Evolutionary conservation across 1,140 invertebrate species (phyloP), one percentile per base, ranked within the genome.

Genomic region (Oreohelix idahoensis): DNA sequence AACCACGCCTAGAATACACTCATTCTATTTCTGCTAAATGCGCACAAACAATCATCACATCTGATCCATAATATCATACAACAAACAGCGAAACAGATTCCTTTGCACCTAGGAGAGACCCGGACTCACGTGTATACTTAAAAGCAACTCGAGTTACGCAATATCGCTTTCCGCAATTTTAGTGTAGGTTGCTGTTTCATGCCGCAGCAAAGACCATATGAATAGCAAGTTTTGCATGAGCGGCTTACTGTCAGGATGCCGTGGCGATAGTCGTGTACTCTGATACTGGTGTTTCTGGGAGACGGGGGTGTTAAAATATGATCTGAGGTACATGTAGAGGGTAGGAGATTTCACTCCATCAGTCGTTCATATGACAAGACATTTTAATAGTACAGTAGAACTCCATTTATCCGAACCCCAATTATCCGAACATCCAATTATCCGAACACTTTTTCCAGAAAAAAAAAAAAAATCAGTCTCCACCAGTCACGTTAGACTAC

Each of bases 81-180:
- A 58, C 5, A 23, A 4, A 58, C 8, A 58, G 23, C 13, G 23
- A 58, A 58, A 58, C 23, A 23, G 26, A 5, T 15, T 23, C 53
- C 13, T 58, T 23, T n/a, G 53, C 26, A 8, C 15, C 26, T 58
- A 58, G 4, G 26, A 15, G 26, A 15, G 53, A 58, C 13, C 53
- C 15, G 23, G 23, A 58, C 26, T 23, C 13, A n/a, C 53, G 53
- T 58, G 23, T 23, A 58, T 58, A 5, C 26, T 15, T 5, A 15
- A 5, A 58, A 58, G 23, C 53, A 23, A 58, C 63, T 66, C n/a
- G 63, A 5, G 29, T 66, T 66, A 66, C 63, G 63, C 63, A 32
- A 35, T 66, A 66, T 66, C 63, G 29, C n/a, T 66, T 66, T 66
- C n/a, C n/a, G 63, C 17, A 23, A n/a, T 66, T 66, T 66, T 32